Conservation (phyloP, 2,888 invertebrate species). For the Drosophila glabriapex region DNA sequence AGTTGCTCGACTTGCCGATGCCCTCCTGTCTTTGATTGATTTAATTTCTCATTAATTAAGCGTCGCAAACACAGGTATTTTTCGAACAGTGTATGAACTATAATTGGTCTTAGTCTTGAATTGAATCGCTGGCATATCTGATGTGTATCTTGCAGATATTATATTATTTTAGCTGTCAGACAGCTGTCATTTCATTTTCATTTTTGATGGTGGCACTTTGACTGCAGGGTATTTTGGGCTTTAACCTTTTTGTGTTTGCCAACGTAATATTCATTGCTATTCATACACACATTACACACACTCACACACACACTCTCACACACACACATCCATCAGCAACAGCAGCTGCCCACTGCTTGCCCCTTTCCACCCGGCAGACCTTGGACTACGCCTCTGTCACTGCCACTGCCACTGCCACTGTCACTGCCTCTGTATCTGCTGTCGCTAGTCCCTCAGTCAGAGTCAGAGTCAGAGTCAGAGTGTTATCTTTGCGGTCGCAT, state of each 20-base stretch:
- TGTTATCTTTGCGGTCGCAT: conserved; percentile 82
- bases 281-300: conserved; percentile 39
- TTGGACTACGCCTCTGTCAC: background rate
- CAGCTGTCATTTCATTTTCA: background rate
- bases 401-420: background rate
- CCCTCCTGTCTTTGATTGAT: background rate
- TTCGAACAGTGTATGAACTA: background rate
- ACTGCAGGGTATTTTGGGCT: conserved; percentile 17
- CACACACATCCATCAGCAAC: conserved; percentile 34
- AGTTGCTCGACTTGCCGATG: conserved; percentile 15
- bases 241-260: conserved; percentile 22
- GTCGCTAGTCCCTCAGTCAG: conserved; percentile 44
- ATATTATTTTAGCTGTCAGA: background rate
- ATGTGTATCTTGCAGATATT: background rate
- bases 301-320: conserved; percentile 13
- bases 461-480: conserved; percentile 58
- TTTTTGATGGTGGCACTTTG: background rate
- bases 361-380: background rate
- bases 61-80: background rate
- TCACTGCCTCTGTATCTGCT: conserved; percentile 20
- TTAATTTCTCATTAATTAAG: background rate
- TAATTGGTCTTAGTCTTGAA: background rate
- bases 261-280: conserved; percentile 38
- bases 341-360: conserved; percentile 14
- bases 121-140: background rate